A percentile compares a stretch with the other conserved stretches of the same genome.
phyloP scores from a whole-genome alignment of 2,888 invertebrate species.

The Dicycla oo region DNA sequence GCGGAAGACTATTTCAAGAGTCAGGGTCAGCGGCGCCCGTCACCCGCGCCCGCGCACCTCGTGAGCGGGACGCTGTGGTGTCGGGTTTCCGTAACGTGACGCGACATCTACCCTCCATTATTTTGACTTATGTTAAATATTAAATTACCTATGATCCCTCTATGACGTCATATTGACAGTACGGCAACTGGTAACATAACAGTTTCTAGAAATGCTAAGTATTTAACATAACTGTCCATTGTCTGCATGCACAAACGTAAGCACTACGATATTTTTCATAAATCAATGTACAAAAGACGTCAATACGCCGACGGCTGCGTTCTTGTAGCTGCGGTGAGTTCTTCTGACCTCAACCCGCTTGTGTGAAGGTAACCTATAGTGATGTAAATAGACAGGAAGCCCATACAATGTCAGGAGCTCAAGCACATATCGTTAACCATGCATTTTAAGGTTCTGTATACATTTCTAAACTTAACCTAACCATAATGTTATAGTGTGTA shows the following conservation, averaged over 20 bases:
- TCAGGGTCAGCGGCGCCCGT: slow-evolving; percentile 87
- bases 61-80: slow-evolving; percentile 74
- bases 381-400: slow-evolving; percentile 88
- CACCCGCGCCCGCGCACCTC: slow-evolving; percentile 80
- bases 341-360: slow-evolving; percentile 87
- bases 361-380: slow-evolving; percentile 86
- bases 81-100: slow-evolving; percentile 80
- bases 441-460: slow-evolving; percentile 51
- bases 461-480: slow-evolving; percentile 9
- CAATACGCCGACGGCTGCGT: slow-evolving; percentile 50
- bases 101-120: slow-evolving; percentile 70
- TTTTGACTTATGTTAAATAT: slow-evolving; percentile 8
- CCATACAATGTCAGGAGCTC: slow-evolving; percentile 83
- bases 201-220: slow-evolving; percentile 17
- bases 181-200: slow-evolving; percentile 1
- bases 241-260: slow-evolving; percentile 40
- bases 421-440: slow-evolving; percentile 66
- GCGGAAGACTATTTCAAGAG: slow-evolving; percentile 91
- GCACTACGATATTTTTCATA: slow-evolving; percentile 48
- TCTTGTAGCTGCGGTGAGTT: slow-evolving; percentile 72
- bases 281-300: slow-evolving; percentile 61
- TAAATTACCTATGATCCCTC: background rate
- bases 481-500: background rate
- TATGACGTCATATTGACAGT: background rate
- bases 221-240: slow-evolving; percentile 34